Percentiles rank a stretch among this genome's conserved stretches.
Conservation (phyloP, 1,140 invertebrate genomes). For the Arion vulgaris region DNA sequence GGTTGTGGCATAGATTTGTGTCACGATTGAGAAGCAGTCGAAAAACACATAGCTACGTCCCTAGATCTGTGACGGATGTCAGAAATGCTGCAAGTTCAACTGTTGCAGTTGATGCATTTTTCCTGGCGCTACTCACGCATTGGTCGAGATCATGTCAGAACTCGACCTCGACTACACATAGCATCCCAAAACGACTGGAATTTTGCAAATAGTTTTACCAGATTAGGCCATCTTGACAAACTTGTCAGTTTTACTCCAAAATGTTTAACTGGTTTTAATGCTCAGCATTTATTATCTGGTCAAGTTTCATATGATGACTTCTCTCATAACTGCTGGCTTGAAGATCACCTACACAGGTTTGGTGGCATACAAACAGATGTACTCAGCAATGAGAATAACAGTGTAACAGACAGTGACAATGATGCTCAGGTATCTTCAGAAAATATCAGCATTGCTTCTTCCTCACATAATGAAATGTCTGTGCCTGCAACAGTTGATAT, state of each 20-base stretch:
- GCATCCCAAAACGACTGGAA: not conserved
- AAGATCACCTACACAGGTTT: slow-evolving; percentile 23
- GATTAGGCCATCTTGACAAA: too few relatives aligned
- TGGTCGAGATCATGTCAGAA: not conserved
- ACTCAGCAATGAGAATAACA: not conserved
- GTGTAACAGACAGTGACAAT: not conserved
- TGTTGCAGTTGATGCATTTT: too few relatives aligned
- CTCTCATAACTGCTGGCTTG: slow-evolving; percentile 26
- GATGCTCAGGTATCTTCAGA: not conserved
- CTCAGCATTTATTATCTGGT: not conserved
- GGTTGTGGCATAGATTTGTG: slow-evolving; percentile 2
- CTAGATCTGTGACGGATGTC: not conserved
- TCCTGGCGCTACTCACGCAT: not conserved
- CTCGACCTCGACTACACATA: too few relatives aligned
- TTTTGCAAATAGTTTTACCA: too few relatives aligned
- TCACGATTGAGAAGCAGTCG: not conserved
- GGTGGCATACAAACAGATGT: not conserved
- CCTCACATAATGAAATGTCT: not conserved
- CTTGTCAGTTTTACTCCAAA: slow-evolving; percentile 12
- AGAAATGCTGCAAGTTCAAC: not conserved
- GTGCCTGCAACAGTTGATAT: not conserved
- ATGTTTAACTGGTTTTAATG: slow-evolving; percentile 16
- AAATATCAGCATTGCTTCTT: not conserved
- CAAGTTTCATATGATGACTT: slow-evolving; percentile 14
- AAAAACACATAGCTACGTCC: not conserved